Base-by-base conservation (phyloP, 2,113 vertebrate species). In the Galeopterus variegatus region DNA sequence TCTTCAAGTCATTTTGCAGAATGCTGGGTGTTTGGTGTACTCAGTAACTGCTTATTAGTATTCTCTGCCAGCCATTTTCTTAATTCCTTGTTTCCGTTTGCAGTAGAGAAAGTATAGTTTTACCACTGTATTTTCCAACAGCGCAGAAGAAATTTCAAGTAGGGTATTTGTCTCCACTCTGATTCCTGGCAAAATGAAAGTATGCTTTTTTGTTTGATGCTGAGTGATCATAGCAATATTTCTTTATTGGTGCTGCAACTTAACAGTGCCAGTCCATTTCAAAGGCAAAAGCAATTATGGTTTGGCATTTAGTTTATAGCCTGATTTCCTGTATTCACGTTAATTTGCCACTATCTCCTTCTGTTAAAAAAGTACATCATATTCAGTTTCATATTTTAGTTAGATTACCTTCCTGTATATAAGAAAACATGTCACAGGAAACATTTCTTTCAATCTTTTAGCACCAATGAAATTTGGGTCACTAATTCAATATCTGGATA, bases 341-440 rank as follows among this genome's bases (percentile, higher is more conserved):
- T 95, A 79, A 88, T 69, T 72, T 91, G 56, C 21, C 14, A 80
- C n/a, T 36, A 45, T 80, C 75, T 77, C 26, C 14, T 94, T 89
- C 24, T 82, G 33, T 81, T 90, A 73, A 88, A 93, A 91, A n/a
- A 88, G 48, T 76, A 36, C 77, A 77, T 95, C 60, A 60, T 94
- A 76, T 67, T 92, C 93, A 93, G 8, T 92, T 88, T 85, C 77
- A 92, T 84, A 62, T 88, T 97, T 98, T 95, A 97, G 95, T 96
- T 88, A 95, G 73, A 77, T 93, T 76, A 81, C 26, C 90, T 97
- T 41, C 92, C 18, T 86, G 86, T 33, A 26, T 86, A 83, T 92
- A 79, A 91, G 31, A 93, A 96, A 87, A 85, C n/a, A 81, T 77
- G 92, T 90, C 73, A 56, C 50, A 95, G 88, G 72, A 90, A 96